A percentile compares a stretch with the other conserved stretches of the same genome.
Evolutionary conservation across 2,888 invertebrate species (phyloP).

Genomic region (Junonia oenone): DNA sequence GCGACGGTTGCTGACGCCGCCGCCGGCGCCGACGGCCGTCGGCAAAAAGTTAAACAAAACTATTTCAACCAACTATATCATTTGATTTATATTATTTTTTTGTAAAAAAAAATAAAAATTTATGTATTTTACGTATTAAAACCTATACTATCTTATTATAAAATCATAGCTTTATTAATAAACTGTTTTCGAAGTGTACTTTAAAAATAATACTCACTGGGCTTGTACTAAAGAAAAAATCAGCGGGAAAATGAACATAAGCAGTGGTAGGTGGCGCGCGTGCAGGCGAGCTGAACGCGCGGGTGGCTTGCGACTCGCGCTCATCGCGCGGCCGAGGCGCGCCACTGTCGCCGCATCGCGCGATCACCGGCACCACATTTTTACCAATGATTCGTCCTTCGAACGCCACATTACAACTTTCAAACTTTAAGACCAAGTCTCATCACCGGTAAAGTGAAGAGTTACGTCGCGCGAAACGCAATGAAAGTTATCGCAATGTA

Average conservation of each 20-base stretch:
- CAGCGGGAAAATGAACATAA: conserved; percentile 45
- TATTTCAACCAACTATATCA: too few relatives aligned
- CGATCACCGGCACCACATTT: conserved; percentile 47
- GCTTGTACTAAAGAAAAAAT: conserved; percentile 48
- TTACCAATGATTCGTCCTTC: conserved; percentile 23
- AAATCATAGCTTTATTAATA: too few relatives aligned
- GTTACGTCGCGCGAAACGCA: conserved; percentile 18
- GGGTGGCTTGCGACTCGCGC: conserved; percentile 56
- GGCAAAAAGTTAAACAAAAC: neutral
- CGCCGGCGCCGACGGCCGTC: conserved; percentile 31
- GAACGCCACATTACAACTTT: conserved; percentile 14
- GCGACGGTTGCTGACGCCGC: conserved; percentile 23
- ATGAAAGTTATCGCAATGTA: conserved; percentile 35
- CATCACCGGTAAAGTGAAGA: conserved; percentile 21
- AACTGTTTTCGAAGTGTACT: neutral
- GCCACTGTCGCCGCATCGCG: conserved; percentile 55
- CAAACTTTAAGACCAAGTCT: conserved; percentile 12
- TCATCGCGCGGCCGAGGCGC: conserved; percentile 63
- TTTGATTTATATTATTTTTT: too few relatives aligned
- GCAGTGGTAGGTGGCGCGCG: conserved; percentile 37
- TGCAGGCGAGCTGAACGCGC: conserved; percentile 38
- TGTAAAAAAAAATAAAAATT: too few relatives aligned
- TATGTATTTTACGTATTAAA: too few relatives aligned
- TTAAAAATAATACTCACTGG: conserved; percentile 50
- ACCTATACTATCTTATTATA: too few relatives aligned